Percentiles rank a stretch among this genome's conserved stretches.
phyloP scores from a whole-genome alignment of 2,113 vertebrate species.

The Corvus hawaiiensis region DNA sequence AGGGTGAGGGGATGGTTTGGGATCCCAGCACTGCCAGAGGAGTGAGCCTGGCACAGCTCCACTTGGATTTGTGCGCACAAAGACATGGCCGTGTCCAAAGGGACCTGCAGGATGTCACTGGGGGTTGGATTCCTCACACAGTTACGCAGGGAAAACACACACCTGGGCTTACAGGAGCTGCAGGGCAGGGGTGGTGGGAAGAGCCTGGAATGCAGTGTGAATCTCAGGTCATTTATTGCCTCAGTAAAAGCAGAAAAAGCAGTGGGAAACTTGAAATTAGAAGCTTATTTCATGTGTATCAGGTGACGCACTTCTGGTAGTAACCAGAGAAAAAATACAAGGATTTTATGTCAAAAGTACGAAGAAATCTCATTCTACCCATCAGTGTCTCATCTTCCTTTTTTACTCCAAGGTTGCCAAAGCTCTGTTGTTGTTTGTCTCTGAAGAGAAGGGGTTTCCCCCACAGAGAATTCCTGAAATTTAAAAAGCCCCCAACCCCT shows the following conservation, averaged over 20 bases:
- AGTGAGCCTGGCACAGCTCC: not conserved
- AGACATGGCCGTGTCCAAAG: accelerated
- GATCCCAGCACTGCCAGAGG: not conserved
- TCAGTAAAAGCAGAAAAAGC: not conserved
- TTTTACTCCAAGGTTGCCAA: not conserved
- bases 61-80: not conserved
- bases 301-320: not conserved
- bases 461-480: not conserved
- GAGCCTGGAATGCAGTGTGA: not conserved
- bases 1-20: not conserved
- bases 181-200: not conserved
- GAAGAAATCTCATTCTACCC: not conserved
- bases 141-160: not conserved
- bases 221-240: not conserved
- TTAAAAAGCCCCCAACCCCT: not conserved
- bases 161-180: not conserved
- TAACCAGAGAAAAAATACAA: not conserved
- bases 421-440: not conserved
- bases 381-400: not conserved
- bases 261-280: not conserved
- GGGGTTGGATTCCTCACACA: not conserved
- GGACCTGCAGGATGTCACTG: not conserved
- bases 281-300: not conserved
- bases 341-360: not conserved
- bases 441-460: not conserved